Evolutionary conservation across 2,113 vertebrate species (phyloP).

Genomic region (Motacilla alba): DNA sequence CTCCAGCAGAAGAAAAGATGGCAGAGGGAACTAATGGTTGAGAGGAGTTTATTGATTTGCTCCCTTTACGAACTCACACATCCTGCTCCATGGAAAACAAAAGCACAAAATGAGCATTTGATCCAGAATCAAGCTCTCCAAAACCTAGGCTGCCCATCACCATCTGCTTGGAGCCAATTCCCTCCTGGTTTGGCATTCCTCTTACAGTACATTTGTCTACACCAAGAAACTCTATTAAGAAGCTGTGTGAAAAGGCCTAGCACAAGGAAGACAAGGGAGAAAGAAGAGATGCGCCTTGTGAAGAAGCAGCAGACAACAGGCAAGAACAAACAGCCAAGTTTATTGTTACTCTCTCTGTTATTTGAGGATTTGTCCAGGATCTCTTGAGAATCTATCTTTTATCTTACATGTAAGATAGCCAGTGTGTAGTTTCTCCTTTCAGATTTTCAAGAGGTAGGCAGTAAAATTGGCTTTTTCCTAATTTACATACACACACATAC

Average conservation of each 20-base stretch:
- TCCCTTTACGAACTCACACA: not conserved
- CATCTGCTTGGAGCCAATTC: not conserved
- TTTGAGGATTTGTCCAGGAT: not conserved
- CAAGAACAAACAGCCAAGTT: not conserved
- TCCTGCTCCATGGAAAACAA: not conserved
- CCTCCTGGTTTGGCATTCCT: not conserved
- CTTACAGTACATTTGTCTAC: not conserved
- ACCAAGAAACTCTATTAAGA: fast-evolving
- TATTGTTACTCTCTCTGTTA: not conserved
- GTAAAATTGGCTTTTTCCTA: not conserved
- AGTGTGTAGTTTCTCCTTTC: not conserved
- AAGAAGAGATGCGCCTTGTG: not conserved
- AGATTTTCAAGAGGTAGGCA: not conserved
- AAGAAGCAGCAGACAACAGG: not conserved
- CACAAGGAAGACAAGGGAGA: not conserved
- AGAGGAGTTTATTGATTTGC: not conserved
- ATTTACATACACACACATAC: not conserved
- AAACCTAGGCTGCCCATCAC: not conserved
- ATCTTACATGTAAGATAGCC: not conserved
- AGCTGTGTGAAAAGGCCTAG: not conserved
- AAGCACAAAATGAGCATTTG: not conserved
- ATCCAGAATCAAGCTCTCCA: not conserved
- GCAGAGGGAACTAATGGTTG: not conserved
- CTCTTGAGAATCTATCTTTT: not conserved
- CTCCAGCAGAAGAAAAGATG: not conserved